Base-by-base conservation (phyloP, 2,888 invertebrate genomes). In the Platycnemis pennipes region DNA sequence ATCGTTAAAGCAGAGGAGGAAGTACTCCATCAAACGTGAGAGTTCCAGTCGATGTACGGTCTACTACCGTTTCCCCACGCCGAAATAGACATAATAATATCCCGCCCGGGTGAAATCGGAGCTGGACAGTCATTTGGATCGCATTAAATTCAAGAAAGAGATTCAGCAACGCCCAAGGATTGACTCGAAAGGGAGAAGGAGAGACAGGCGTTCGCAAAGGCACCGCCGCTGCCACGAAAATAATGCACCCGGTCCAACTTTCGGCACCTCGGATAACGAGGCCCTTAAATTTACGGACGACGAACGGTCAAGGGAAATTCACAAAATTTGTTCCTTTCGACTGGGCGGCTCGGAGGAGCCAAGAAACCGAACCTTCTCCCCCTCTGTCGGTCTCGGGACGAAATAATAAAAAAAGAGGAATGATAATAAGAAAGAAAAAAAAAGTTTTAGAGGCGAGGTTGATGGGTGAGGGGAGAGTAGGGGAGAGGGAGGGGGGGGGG, bases 261-360 rank as follows among this genome's bases (percentile, higher is more conserved):
- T 77, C 77, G 77, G 77, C 77, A 77, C 77, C 37, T 37, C 31
- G 77, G 77, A 77, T 77, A 77, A 77, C 77, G 77, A 77, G 77
- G 37, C 11, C 77, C 77, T 37, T 77, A 77, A 22, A 77, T 77
- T 77, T 26, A 77, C 77, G 77, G 11, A 22, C 37, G 31, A 11
- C 7, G 69, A 69, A 37, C 77, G 77, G 31, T 77, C 77, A 37
- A 8, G 31, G 77, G 37, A 13, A 77, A 77, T 77, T 77, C 77
- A 77, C 77, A 77, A 77, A 77, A 77, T 77, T 77, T 77, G 77
- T 77, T n/a, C 77, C 16, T 26, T 7, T 5, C n/a, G 13, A n/a
- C n/a, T n/a, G n/a, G n/a, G n/a, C n/a, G n/a, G n/a, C n/a, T n/a
- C n/a, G n/a, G n/a, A n/a, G n/a, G n/a, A n/a, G n/a, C n/a, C n/a